phyloP scores from a whole-genome alignment of 2,888 invertebrate genomes.

The Andrena camellia region DNA sequence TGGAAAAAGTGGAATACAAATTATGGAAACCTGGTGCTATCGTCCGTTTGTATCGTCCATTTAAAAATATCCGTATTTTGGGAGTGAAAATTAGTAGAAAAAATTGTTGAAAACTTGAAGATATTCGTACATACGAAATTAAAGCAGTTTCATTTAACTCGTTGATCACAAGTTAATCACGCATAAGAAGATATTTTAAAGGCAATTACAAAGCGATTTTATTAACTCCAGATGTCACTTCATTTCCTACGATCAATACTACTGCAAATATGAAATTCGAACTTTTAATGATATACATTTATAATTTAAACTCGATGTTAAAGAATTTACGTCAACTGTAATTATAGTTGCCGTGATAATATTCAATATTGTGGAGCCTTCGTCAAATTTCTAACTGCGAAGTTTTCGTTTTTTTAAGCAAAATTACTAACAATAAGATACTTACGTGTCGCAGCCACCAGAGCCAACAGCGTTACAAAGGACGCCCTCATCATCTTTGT shows the following conservation, averaged over 20 bases:
- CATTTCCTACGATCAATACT: not conserved
- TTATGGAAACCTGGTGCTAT: not conserved
- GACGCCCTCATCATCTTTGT: slow-evolving; percentile 73
- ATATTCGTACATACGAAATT: not conserved
- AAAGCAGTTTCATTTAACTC: not conserved
- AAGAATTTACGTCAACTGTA: too few relatives aligned
- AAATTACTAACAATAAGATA: slow-evolving; percentile 50
- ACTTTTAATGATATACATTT: not conserved
- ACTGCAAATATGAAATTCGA: not conserved
- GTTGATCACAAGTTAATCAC: too few relatives aligned
- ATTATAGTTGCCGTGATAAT: too few relatives aligned
- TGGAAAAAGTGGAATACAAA: not conserved
- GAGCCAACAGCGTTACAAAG: slow-evolving; percentile 72
- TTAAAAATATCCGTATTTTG: not conserved
- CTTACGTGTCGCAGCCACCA: slow-evolving; percentile 76
- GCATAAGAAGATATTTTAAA: too few relatives aligned
- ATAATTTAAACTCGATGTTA: not conserved
- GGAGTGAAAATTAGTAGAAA: not conserved
- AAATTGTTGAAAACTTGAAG: not conserved
- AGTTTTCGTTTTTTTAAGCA: not conserved
- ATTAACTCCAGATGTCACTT: not conserved
- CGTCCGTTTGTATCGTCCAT: too few relatives aligned
- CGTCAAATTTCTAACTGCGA: not conserved
- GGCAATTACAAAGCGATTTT: too few relatives aligned
- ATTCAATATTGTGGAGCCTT: too few relatives aligned